Evolutionary conservation across 2,888 invertebrate genomes (phyloP).

Genomic region (Nipponacmea schrenckii): DNA sequence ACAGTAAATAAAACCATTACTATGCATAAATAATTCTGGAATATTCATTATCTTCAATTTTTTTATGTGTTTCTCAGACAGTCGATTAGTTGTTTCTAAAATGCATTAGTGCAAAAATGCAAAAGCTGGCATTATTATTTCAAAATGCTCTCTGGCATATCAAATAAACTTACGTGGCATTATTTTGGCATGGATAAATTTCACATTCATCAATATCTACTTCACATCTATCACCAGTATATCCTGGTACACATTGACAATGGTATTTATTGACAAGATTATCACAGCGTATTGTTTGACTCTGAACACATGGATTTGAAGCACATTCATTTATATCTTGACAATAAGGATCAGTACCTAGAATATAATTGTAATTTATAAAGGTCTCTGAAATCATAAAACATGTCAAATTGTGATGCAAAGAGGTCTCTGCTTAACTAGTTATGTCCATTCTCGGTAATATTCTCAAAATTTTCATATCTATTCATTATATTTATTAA

Average conservation of each 20-base stretch:
- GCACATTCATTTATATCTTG: slow-evolving; percentile 42
- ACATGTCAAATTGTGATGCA: too few relatives aligned
- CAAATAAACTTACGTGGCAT: slow-evolving; percentile 13
- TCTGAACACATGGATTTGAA: slow-evolving; percentile 36
- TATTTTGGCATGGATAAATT: slow-evolving; percentile 9
- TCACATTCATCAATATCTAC: slow-evolving; percentile 38
- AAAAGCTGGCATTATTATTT: too few relatives aligned
- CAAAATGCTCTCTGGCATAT: too few relatives aligned
- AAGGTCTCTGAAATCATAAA: neutral
- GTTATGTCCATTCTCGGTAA: too few relatives aligned
- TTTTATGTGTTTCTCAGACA: too few relatives aligned
- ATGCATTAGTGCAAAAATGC: too few relatives aligned
- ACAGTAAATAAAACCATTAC: too few relatives aligned
- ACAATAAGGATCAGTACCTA: slow-evolving; percentile 36
- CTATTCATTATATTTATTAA: too few relatives aligned
- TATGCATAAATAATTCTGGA: too few relatives aligned
- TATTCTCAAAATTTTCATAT: too few relatives aligned
- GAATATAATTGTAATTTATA: slow-evolving; percentile 6
- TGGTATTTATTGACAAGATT: slow-evolving; percentile 35
- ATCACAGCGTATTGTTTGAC: slow-evolving; percentile 21
- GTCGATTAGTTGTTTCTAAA: too few relatives aligned
- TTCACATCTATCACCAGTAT: slow-evolving; percentile 31
- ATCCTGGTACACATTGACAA: slow-evolving; percentile 46
- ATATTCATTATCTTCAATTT: too few relatives aligned
- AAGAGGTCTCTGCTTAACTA: neutral